A percentile compares a stretch with the other conserved stretches of the same genome.
phyloP scores from a whole-genome alignment of 2,888 invertebrate genomes.

The Calliscelio sp. region DNA sequence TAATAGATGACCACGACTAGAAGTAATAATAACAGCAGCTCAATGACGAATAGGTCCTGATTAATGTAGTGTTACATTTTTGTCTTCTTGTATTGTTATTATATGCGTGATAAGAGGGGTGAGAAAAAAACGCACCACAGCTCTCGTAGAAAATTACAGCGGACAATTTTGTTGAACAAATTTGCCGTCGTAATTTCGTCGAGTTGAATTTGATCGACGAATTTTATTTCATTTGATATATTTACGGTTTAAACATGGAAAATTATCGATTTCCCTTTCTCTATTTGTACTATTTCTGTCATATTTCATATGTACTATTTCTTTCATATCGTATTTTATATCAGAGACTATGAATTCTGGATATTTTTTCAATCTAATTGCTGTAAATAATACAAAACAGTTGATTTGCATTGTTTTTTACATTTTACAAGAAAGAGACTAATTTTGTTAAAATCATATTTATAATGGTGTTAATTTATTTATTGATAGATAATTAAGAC shows the following conservation, averaged over 20 bases:
- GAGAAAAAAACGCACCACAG: background rate
- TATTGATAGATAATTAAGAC: too few species aligned
- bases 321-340: too few species aligned
- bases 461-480: too few species aligned
- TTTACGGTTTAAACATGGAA: background rate
- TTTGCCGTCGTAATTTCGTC: constrained; percentile 1
- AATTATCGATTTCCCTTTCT: background rate
- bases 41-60: constrained; percentile 80
- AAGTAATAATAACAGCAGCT: constrained; percentile 83
- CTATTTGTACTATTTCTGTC: too few species aligned
- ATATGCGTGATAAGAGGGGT: background rate
- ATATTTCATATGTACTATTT: too few species aligned
- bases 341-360: too few species aligned
- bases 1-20: constrained; percentile 79
- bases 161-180: background rate
- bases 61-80: constrained; percentile 41
- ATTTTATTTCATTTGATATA: background rate
- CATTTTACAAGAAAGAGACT: too few species aligned
- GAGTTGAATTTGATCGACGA: background rate
- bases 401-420: too few species aligned
- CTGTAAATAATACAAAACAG: too few species aligned
- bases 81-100: constrained; percentile 17
- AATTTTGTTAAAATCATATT: too few species aligned
- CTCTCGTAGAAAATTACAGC: too few species aligned
- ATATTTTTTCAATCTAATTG: too few species aligned